Base-by-base conservation (phyloP, 2,797 vertebrate species). In the Orientallactaga sibirica region DNA sequence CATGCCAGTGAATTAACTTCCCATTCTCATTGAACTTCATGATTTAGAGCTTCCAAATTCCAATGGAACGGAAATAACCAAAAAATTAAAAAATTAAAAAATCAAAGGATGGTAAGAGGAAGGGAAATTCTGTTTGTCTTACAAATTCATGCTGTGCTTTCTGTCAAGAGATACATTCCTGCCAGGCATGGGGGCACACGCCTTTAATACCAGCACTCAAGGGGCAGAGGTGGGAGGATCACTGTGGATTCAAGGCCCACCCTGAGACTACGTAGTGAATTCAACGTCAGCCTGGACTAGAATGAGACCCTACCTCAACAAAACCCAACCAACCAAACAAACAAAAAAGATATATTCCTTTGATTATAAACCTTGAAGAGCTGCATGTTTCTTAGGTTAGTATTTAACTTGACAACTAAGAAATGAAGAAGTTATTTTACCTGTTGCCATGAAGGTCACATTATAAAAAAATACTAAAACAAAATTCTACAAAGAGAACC, bases 381-480 rank as follows among this genome's bases (percentile, higher is more conserved):
- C n/a, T 62, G 37, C 1, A 0, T 86, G 24, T 22, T 64, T 81
- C 88, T 27, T 2, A 76, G 61, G 19, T 67, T 64, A 43, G 19
- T 25, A 68, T 86, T 62, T 91, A 41, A 24, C 19, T 48, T 85
- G 67, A 48, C 29, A 62, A n/a, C 27, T 61, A 83, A 64, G 37
- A 29, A 20, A 58, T 41, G 14, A 86, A 33, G 20, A 73, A 77
- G 10, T 89, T n/a, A 86, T 16, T 79, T 9, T 61, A 48, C 11
- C 27, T 83, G 7, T 76, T 83, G 73, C 81, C 61, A 83, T 37
- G 64, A 73, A 76, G 68, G 15, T 87, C 66, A 71, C 52, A 24
- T 89, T 82, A 78, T 78, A 81, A 95, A 82, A 33, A 86, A 86
- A 86, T 11, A 55, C 10, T 68, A 11, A 48, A n/a, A 82, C 1